These are phyloP conservation scores for Phaedon cochleariae DNA, from an alignment of 2,888 invertebrate species.

Conservation along the genomic window DNA sequence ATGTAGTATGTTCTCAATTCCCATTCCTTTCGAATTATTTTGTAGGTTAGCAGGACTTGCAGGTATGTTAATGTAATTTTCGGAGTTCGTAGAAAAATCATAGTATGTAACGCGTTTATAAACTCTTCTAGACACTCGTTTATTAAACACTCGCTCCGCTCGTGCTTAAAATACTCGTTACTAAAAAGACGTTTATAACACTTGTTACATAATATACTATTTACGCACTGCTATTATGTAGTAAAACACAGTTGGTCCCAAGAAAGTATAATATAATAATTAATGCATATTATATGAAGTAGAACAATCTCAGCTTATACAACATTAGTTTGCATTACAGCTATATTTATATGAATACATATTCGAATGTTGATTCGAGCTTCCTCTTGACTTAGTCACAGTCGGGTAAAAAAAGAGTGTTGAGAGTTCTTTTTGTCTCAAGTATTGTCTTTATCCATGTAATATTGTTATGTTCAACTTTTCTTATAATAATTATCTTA, in stretches of 20 bases:
- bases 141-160: too few relatives aligned
- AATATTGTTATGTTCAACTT: slow-evolving; percentile 39
- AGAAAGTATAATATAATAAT: slow-evolving; percentile 34
- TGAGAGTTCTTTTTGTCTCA: slow-evolving; percentile 3
- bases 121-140: too few relatives aligned
- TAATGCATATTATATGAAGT: slow-evolving; percentile 31
- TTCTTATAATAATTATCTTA: slow-evolving; percentile 7
- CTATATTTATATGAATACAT: slow-evolving; percentile 8
- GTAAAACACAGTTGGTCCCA: slow-evolving; percentile 11
- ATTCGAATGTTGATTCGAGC: not conserved
- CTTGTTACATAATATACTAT: too few relatives aligned
- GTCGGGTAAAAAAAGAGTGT: slow-evolving; percentile 3
- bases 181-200: too few relatives aligned
- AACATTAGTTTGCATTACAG: slow-evolving; percentile 7
- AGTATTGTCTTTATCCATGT: slow-evolving; percentile 16
- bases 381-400: not conserved
- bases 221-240: not conserved
- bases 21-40: too few relatives aligned
- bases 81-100: too few relatives aligned
- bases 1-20: too few relatives aligned
- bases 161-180: too few relatives aligned
- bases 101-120: too few relatives aligned
- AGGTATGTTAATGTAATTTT: too few relatives aligned
- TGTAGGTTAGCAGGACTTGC: too few relatives aligned
- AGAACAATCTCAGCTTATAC: slow-evolving; percentile 28